Evolutionary conservation across 2,888 invertebrate genomes (phyloP), one percentile per base, ranked within the genome.

Genomic region (Ecdyonurus torrentis): DNA sequence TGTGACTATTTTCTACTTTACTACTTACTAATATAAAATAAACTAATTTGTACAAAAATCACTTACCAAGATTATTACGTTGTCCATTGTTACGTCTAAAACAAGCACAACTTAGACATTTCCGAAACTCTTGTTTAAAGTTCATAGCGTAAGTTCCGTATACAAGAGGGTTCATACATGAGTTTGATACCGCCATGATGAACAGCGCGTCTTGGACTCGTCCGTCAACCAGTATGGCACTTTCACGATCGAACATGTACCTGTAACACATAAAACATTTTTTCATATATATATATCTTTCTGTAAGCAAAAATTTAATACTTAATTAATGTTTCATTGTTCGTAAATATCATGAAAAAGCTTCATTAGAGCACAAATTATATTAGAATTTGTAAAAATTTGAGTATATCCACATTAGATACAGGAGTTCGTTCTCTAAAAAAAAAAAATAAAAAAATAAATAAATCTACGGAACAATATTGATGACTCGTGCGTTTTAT

Each of bases 121-220:
- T 70, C 24, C 69, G 70, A 66, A 73, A 76, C 65, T 75, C 74
- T 58, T 74, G 72, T n/a, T 74, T 72, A 63, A 81, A 78, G 69
- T 83, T 81, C 65, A 84, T 76, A 15, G 83, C 82, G 69, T 83
- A 86, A 61, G 84, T 83, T 1, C 89, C 88, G 70, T 89, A 89
- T 19, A 89, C 87, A 58, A 89, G 74, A 0, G 89, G 89, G 72
- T 89, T 86, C 78, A 88, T 84, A 73, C 89, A 89, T 50, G 87
- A 86, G 73, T 89, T 89, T 60, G 86, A 86, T 0, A 88, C 87
- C 0, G 87, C 89, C 82, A 89, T 89, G 72, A 88, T 79, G 74
- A 88, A 88, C 68, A 88, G 79, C 19, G 82, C 77, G 68, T 86
- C 85, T 70, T 87, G 87, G 2, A 87, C 72, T 68, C 81, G 78